A percentile compares a stretch with the other conserved stretches of the same genome.
Conservation (phyloP, 1,140 invertebrate genomes). For the Thrips palmi region DNA sequence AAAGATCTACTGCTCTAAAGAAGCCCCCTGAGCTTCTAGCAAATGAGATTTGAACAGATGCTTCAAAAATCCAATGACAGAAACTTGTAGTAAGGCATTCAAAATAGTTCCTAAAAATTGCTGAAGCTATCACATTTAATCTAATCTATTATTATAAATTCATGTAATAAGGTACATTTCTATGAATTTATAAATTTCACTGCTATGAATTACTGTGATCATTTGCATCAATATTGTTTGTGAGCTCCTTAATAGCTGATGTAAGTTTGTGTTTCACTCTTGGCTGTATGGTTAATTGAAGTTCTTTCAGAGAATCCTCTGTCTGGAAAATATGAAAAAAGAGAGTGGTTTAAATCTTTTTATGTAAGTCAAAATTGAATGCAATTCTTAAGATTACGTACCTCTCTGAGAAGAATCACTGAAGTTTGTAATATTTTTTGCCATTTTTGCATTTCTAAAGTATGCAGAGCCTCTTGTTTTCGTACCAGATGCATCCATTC, state of each 20-base stretch:
- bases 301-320: slow-evolving; percentile 5
- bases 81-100: too few relatives aligned
- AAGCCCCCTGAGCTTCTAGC: too few relatives aligned
- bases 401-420: slow-evolving; percentile 31
- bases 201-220: too few relatives aligned
- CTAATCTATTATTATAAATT: too few relatives aligned
- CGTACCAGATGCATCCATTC: slow-evolving; percentile 57
- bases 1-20: too few relatives aligned
- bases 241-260: slow-evolving; percentile 5
- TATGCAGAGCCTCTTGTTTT: slow-evolving; percentile 54
- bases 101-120: too few relatives aligned
- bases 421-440: slow-evolving; percentile 46
- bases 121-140: too few relatives aligned
- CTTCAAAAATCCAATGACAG: too few relatives aligned
- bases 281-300: slow-evolving; percentile 5
- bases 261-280: slow-evolving; percentile 5
- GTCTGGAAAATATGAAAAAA: slow-evolving; percentile 5
- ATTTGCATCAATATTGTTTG: not conserved
- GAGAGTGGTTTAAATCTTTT: not conserved
- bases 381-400: slow-evolving; percentile 3
- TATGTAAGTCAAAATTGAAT: not conserved
- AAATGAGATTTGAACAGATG: too few relatives aligned
- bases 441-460: slow-evolving; percentile 57
- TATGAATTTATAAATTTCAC: too few relatives aligned
- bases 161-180: too few relatives aligned